Percentiles rank a stretch among this genome's conserved stretches.
Evolutionary conservation across 2,888 invertebrate genomes (phyloP).

Genomic region (Crossocerus cetratus): DNA sequence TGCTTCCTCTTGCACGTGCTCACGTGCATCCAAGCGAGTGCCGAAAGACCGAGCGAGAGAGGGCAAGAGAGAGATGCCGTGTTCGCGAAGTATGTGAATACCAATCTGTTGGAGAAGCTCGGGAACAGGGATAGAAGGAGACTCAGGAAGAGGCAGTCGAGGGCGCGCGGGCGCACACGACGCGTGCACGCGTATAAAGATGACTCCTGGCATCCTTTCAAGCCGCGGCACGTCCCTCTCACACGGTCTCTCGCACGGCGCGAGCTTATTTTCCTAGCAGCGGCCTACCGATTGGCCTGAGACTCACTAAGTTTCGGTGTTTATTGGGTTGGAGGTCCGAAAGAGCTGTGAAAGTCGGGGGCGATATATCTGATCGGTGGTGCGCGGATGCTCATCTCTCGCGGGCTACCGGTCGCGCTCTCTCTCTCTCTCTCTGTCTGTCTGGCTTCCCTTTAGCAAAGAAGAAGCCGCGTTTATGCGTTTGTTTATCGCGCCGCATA

Average conservation of each 20-base stretch:
- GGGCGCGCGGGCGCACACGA: constrained; percentile 23
- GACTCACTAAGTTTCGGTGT: constrained; percentile 41
- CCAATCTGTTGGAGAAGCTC: not conserved
- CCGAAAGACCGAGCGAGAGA: not conserved
- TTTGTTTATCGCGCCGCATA: constrained; percentile 75
- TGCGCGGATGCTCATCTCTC: not conserved
- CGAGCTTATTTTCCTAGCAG: constrained; percentile 58
- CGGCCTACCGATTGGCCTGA: constrained; percentile 52
- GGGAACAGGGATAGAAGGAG: not conserved
- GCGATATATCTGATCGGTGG: constrained; percentile 7
- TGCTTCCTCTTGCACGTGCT: constrained; percentile 33
- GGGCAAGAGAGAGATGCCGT: not conserved
- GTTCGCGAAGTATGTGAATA: too few relatives aligned
- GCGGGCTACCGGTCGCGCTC: too few relatives aligned
- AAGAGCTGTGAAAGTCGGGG: constrained; percentile 29
- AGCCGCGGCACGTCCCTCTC: constrained; percentile 49
- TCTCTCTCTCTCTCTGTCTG: too few relatives aligned
- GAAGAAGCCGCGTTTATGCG: constrained; percentile 71
- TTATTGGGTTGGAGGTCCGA: constrained; percentile 30
- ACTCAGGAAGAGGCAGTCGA: constrained; percentile 6
- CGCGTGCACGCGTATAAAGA: constrained; percentile 12
- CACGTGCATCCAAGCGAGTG: constrained; percentile 35
- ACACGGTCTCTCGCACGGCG: constrained; percentile 50
- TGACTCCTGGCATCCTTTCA: constrained; percentile 57
- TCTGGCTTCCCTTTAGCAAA: not conserved